Conservation (phyloP, 2,113 vertebrate genomes). For the Dipodomys stephensi region DNA sequence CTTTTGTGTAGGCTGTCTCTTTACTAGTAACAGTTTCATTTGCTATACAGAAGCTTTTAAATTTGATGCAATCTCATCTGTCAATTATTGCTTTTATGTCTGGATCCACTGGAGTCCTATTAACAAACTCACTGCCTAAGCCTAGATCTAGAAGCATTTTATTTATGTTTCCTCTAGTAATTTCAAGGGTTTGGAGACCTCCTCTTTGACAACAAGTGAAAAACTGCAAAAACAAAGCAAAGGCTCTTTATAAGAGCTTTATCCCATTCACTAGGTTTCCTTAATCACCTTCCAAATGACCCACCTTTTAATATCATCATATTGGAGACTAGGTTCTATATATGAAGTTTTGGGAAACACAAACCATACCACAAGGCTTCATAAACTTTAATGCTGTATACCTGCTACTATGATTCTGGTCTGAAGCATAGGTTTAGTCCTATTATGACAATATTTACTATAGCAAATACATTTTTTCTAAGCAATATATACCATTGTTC, state of each 20-base stretch:
- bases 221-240: not conserved
- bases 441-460: not conserved
- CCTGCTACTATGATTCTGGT: constrained; percentile 72
- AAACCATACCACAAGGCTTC: not conserved
- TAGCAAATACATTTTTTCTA: not conserved
- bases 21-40: too few relatives aligned
- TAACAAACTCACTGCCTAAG: too few relatives aligned
- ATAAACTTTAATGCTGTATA: constrained; percentile 60
- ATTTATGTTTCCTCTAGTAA: too few relatives aligned
- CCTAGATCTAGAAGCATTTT: too few relatives aligned
- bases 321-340: not conserved
- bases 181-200: too few relatives aligned
- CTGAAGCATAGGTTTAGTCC: constrained; percentile 75
- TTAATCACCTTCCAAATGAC: not conserved
- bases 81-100: too few relatives aligned
- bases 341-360: not conserved
- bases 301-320: not conserved
- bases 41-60: too few relatives aligned
- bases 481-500: constrained; percentile 28
- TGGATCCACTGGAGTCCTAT: too few relatives aligned
- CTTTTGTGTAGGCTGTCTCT: too few relatives aligned
- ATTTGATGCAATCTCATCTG: too few relatives aligned
- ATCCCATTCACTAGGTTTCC: not conserved
- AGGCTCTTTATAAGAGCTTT: not conserved
- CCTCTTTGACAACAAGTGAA: not conserved